Conservation (phyloP, 2,797 vertebrate genomes). For the Pelobates cultripes region DNA sequence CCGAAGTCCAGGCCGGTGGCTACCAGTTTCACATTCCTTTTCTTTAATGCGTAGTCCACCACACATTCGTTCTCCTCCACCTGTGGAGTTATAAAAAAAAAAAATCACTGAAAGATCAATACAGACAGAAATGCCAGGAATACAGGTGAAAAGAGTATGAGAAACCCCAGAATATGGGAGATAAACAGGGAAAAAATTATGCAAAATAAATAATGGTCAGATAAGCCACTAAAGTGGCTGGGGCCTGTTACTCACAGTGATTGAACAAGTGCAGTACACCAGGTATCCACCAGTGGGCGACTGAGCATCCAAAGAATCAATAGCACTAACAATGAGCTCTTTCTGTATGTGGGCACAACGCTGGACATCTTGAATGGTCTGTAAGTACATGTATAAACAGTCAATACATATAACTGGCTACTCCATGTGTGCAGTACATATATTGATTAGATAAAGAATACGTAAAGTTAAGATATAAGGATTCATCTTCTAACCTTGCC, state of each 20-base stretch:
- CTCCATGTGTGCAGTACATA: no score
- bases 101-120: background rate
- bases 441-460: no score
- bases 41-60: conserved; percentile 95
- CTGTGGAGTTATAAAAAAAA: conserved; percentile 67
- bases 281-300: conserved; percentile 89
- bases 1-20: conserved; percentile 93
- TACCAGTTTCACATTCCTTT: conserved; percentile 94
- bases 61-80: conserved; percentile 99
- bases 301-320: conserved; percentile 89
- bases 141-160: no score
- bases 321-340: conserved; percentile 90
- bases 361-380: conserved; percentile 73
- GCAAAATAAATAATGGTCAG: no score
- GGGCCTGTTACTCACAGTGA: conserved; percentile 77
- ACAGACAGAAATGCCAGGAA: background rate
- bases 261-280: conserved; percentile 94
- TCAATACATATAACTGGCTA: background rate
- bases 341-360: conserved; percentile 95
- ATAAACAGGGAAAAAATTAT: no score
- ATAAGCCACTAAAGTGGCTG: no score
- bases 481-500: no score
- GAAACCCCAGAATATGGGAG: no score
- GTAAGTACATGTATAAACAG: background rate
- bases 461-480: no score